phyloP scores from a whole-genome alignment of 2,113 vertebrate species.

The Cyanoliseus patagonus region DNA sequence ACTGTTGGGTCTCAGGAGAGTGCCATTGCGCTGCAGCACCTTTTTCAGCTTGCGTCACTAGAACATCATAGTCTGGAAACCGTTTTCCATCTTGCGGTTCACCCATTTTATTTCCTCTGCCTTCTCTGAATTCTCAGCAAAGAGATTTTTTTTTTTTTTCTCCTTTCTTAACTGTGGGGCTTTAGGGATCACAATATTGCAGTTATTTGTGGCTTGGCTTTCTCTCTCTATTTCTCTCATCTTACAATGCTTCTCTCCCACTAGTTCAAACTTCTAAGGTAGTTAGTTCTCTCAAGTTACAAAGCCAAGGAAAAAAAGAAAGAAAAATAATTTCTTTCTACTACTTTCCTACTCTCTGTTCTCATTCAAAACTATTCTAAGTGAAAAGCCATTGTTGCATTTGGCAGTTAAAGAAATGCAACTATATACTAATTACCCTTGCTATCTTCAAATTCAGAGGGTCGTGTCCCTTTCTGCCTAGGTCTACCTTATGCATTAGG shows the following conservation, averaged over 20 bases:
- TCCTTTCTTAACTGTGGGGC: constrained; percentile 33
- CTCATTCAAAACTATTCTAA: neutral
- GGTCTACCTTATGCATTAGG: neutral
- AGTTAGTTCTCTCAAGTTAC: neutral
- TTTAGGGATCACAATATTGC: constrained; percentile 47
- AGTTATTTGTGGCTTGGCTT: constrained; percentile 68
- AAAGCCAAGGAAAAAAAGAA: neutral
- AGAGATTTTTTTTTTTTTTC: constrained; percentile 15
- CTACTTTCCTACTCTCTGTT: neutral
- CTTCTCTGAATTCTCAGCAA: constrained; percentile 18
- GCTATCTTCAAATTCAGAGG: neutral
- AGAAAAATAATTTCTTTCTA: neutral
- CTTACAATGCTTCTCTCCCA: constrained; percentile 24
- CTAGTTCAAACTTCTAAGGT: constrained; percentile 44
- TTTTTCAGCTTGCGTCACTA: constrained; percentile 50
- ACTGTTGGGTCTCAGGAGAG: neutral
- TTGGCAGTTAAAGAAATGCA: neutral
- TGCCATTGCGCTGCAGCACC: neutral
- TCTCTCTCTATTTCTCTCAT: constrained; percentile 18
- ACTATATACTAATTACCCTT: neutral
- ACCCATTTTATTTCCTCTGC: constrained; percentile 30
- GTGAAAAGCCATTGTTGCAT: neutral
- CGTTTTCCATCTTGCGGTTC: constrained; percentile 54
- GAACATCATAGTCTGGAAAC: constrained; percentile 41
- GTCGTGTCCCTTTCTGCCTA: neutral